Base-by-base conservation (phyloP, 2,797 vertebrate species). In the Diplodus puntazzo region DNA sequence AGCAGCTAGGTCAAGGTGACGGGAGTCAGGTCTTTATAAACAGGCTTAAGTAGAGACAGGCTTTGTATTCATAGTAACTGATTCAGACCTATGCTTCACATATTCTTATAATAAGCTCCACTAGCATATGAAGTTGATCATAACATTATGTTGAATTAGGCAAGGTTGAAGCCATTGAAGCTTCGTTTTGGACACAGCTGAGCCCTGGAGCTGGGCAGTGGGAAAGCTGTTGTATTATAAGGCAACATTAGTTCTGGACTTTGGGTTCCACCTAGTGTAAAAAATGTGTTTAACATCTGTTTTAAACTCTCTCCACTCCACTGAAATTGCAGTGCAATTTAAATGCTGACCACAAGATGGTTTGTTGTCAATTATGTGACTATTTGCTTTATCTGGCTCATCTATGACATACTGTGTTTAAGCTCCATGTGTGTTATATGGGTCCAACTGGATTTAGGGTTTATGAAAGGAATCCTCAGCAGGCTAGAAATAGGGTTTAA, bases 401-500 rank as follows among this genome's bases (percentile, higher is more conserved):
- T 74, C n/a, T 27, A 4, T 45, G 17, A 62, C 43, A 11, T 4
- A 14, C 10, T 50, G 13, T 60, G 63, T 39, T 13, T 11, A 70
- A 21, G 18, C 46, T 39, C 45, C 57, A 75, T 3, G 9, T 52
- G 25, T 60, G 63, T 57, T 42, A 20, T 25, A 42, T 52, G 65
- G 49, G 73, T 73, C 25, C n/a, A 23, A 75, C 70, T 64, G 45
- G 72, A 84, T 81, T 81, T 49, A 45, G 68, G 82, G 50, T 87
- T 84, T 42, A 75, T 64, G 39, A 73, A 62, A 64, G 82, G 61
- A 79, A 86, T 83, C 64, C 63, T 73, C 53, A 80, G 42, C 75
- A 49, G 73, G 69, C 81, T 77, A 67, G 66, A 87, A 91, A 93
- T 88, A 89, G 89, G 63, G 18, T 18, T 55, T 60, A 82, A 80